Conservation (phyloP, 2,888 invertebrate species). For the Hypena proboscidalis region DNA sequence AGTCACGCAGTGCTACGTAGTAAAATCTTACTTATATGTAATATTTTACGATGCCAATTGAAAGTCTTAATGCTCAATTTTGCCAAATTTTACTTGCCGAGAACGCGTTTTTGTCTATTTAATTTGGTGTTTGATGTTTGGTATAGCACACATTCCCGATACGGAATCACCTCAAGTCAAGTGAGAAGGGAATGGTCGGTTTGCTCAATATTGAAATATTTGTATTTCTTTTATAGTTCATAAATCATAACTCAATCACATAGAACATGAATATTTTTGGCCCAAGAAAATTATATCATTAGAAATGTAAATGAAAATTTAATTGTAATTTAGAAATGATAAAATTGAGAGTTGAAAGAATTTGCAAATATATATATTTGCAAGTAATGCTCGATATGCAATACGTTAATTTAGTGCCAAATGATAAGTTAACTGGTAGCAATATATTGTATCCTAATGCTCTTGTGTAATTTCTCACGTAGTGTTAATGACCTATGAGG, state of each 20-base stretch:
- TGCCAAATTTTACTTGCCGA: conserved; percentile 85
- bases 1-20: conserved; percentile 72
- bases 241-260: conserved; percentile 51
- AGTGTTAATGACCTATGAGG: conserved; percentile 84
- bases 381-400: conserved; percentile 82
- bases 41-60: conserved; percentile 77
- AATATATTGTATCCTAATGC: conserved; percentile 83
- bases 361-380: conserved; percentile 74
- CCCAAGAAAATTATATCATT: conserved; percentile 72
- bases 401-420: conserved; percentile 86
- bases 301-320: conserved; percentile 64
- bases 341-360: conserved; percentile 70
- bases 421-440: conserved; percentile 85
- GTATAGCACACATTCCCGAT: conserved; percentile 58
- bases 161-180: conserved; percentile 46
- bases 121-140: conserved; percentile 60
- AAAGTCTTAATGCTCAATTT: conserved; percentile 84
- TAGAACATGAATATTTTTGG: conserved; percentile 62
- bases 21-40: conserved; percentile 66
- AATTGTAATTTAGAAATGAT: conserved; percentile 70
- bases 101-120: conserved; percentile 74
- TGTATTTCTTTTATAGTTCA: conserved; percentile 64
- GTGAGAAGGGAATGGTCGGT: conserved; percentile 55
- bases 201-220: conserved; percentile 77
- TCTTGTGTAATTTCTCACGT: conserved; percentile 83